Percentiles rank a stretch among this genome's conserved stretches.
Evolutionary conservation across 1,140 invertebrate genomes (phyloP).

Genomic region (Trichonephila clavata): DNA sequence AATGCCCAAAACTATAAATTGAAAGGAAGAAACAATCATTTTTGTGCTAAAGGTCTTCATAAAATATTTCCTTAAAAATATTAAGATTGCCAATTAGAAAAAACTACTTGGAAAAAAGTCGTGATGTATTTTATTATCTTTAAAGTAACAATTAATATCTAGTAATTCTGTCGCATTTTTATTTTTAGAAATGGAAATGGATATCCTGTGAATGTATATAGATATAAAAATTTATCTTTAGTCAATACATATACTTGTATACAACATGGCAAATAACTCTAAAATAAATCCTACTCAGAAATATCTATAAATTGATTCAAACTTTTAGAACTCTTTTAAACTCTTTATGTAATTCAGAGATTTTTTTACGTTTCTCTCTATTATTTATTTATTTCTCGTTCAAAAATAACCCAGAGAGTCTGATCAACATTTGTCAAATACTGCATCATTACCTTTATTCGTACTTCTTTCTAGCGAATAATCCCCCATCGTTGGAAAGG

Average conservation of each 20-base stretch:
- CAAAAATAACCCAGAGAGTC: not conserved
- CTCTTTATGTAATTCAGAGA: not conserved
- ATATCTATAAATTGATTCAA: not conserved
- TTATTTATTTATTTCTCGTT: not conserved
- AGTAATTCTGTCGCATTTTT: too few species aligned
- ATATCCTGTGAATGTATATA: too few species aligned
- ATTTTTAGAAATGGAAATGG: too few species aligned
- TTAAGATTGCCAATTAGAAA: too few species aligned
- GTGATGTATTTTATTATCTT: too few species aligned
- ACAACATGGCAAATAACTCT: not conserved
- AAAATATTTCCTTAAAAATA: too few species aligned
- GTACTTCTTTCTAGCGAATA: not conserved
- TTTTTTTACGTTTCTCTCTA: not conserved
- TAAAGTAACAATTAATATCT: too few species aligned
- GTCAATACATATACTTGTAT: too few species aligned
- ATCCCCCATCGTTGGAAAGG: not conserved
- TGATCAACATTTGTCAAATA: not conserved
- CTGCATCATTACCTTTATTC: constrained; percentile 15
- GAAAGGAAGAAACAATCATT: not conserved
- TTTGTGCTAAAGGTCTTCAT: too few species aligned
- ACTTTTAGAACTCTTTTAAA: not conserved
- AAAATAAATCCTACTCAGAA: too few species aligned
- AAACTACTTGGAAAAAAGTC: too few species aligned
- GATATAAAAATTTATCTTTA: too few species aligned
- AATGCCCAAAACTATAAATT: not conserved